These are phyloP conservation scores for Temnothorax ravouxi DNA, from an alignment of 2,888 invertebrate genomes.

Conservation along the genomic window DNA sequence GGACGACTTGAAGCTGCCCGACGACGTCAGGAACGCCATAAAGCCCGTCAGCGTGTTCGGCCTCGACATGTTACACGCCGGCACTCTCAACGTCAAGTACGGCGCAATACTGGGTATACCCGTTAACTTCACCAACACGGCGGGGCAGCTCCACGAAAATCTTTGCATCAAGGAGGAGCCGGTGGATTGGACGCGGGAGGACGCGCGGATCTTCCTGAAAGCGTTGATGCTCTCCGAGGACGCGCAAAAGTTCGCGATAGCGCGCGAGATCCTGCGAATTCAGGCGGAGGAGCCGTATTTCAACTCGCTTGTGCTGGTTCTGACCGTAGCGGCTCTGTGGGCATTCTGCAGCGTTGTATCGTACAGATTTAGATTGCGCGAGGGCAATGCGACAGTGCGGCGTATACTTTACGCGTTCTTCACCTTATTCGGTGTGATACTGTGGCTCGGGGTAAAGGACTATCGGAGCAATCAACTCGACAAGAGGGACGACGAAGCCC, in stretches of 20 bases:
- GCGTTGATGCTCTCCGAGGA: constrained; percentile 92
- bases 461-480: constrained; percentile 89
- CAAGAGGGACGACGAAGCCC: constrained; percentile 88
- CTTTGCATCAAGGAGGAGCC: constrained; percentile 89
- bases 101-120: constrained; percentile 93
- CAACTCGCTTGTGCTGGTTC: neutral
- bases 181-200: constrained; percentile 90
- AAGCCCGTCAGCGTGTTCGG: constrained; percentile 91
- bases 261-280: constrained; percentile 90
- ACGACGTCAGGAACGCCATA: constrained; percentile 87
- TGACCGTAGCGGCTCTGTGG: constrained; percentile 87
- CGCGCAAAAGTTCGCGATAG: constrained; percentile 93
- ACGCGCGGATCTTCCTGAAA: constrained; percentile 89
- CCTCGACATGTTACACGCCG: constrained; percentile 91
- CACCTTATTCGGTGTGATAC: constrained; percentile 88
- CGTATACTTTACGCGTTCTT: constrained; percentile 88
- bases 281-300: constrained; percentile 88
- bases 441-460: constrained; percentile 90
- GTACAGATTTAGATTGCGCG: constrained; percentile 87
- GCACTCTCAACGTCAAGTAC: constrained; percentile 87
- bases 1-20: constrained; percentile 88
- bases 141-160: constrained; percentile 87
- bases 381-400: constrained; percentile 86
- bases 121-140: constrained; percentile 88
- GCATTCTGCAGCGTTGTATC: constrained; percentile 88